Evolutionary conservation across 2,888 invertebrate genomes (phyloP).

Genomic region (Drosophila melanosoma): DNA sequence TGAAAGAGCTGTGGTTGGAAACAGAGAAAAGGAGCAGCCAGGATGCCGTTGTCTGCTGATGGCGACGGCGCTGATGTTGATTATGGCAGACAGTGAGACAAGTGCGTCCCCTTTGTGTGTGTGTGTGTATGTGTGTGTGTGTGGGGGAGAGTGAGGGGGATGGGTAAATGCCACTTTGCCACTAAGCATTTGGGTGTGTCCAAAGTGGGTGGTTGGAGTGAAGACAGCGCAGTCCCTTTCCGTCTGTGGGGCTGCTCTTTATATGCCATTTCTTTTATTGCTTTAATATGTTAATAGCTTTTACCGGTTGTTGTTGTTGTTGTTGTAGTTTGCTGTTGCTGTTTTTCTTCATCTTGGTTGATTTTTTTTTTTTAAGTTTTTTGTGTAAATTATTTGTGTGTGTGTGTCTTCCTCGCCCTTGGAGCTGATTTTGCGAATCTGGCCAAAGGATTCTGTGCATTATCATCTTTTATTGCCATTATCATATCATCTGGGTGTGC

Average conservation of each 20-base stretch:
- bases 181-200: constrained; percentile 71
- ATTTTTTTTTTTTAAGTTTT: constrained; percentile 42
- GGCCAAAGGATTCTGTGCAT: constrained; percentile 73
- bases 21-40: constrained; percentile 25
- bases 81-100: constrained; percentile 53
- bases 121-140: background rate
- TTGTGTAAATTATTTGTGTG: constrained; percentile 51
- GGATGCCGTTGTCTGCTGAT: constrained; percentile 34
- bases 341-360: constrained; percentile 50
- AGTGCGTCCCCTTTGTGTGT: constrained; percentile 34
- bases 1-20: constrained; percentile 34
- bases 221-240: too few species aligned
- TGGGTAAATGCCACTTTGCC: constrained; percentile 66
- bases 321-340: constrained; percentile 44
- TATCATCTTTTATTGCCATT: constrained; percentile 78
- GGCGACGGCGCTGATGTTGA: constrained; percentile 65
- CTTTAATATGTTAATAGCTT: constrained; percentile 75
- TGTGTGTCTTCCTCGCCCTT: constrained; percentile 7
- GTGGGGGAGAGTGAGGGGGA: constrained; percentile 5
- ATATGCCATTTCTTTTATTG: constrained; percentile 80
- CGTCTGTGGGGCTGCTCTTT: constrained; percentile 81
- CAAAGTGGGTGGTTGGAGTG: background rate
- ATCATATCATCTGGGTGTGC: constrained; percentile 63
- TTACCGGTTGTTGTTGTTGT: constrained; percentile 44
- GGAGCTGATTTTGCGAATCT: constrained; percentile 74